Conservation (phyloP, 2,113 vertebrate species). For the Ophthalmolycus amberensis region DNA sequence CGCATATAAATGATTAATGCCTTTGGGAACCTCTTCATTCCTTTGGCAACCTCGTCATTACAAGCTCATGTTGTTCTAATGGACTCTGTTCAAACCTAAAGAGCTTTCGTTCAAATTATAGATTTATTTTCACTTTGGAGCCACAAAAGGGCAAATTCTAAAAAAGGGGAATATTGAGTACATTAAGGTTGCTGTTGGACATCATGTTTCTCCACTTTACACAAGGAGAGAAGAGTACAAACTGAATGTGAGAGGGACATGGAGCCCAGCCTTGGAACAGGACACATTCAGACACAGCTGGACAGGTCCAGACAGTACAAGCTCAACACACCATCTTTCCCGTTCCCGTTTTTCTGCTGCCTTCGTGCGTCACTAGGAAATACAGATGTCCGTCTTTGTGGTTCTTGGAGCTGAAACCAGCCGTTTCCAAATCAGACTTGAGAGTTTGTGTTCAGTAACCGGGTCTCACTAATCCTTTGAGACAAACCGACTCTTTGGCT, state of each 20-base stretch:
- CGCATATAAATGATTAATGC: no score
- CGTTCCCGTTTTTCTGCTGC: background rate
- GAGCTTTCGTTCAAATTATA: background rate
- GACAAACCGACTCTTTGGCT: background rate
- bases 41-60: background rate
- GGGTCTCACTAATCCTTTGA: background rate
- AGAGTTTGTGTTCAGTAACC: slow-evolving; percentile 6
- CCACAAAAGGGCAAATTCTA: no score
- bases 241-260: background rate
- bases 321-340: background rate
- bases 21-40: no score
- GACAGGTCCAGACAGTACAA: background rate
- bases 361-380: background rate
- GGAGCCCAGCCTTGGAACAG: background rate
- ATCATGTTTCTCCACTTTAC: background rate
- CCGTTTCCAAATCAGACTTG: background rate
- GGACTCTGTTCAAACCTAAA: background rate
- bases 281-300: background rate
- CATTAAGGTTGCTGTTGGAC: background rate
- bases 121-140: background rate
- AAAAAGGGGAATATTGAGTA: background rate
- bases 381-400: slow-evolving; percentile 45
- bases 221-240: no score
- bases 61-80: background rate
- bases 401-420: slow-evolving; percentile 24